Evolutionary conservation across 2,888 invertebrate genomes (phyloP).

Genomic region (Hofmannophila pseudospretella): DNA sequence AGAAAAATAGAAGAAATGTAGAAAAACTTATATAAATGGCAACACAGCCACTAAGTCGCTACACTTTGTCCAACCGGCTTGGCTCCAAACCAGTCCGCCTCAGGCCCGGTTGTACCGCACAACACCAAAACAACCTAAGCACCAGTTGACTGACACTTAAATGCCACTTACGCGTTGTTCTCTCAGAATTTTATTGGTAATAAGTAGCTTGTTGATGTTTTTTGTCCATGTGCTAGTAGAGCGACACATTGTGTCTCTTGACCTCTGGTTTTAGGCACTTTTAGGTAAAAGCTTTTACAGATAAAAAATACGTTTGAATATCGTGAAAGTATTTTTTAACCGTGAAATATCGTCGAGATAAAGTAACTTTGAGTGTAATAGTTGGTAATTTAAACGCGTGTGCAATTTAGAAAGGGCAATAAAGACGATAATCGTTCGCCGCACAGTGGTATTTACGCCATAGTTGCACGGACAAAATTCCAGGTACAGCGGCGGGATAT

Average conservation of each 20-base stretch:
- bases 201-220: constrained; percentile 62
- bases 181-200: constrained; percentile 67
- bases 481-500: constrained; percentile 57
- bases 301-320: not conserved
- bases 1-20: too few species aligned
- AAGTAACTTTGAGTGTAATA: not conserved
- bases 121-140: constrained; percentile 48
- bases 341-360: not conserved
- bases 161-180: constrained; percentile 70
- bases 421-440: constrained; percentile 43
- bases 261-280: constrained; percentile 26
- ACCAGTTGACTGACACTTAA: constrained; percentile 74
- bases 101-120: constrained; percentile 30
- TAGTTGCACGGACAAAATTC: constrained; percentile 37
- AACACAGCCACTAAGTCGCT: constrained; percentile 46
- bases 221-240: constrained; percentile 33
- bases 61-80: constrained; percentile 71
- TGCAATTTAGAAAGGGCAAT: constrained; percentile 19
- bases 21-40: too few species aligned
- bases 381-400: not conserved
- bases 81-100: constrained; percentile 43
- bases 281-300: constrained; percentile 11
- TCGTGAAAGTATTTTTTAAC: not conserved
- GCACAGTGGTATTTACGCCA: constrained; percentile 36
- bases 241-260: constrained; percentile 31